These are phyloP conservation scores for Mustelus asterias DNA, from an alignment of 2,113 vertebrate genomes.

Conservation along the genomic window DNA sequence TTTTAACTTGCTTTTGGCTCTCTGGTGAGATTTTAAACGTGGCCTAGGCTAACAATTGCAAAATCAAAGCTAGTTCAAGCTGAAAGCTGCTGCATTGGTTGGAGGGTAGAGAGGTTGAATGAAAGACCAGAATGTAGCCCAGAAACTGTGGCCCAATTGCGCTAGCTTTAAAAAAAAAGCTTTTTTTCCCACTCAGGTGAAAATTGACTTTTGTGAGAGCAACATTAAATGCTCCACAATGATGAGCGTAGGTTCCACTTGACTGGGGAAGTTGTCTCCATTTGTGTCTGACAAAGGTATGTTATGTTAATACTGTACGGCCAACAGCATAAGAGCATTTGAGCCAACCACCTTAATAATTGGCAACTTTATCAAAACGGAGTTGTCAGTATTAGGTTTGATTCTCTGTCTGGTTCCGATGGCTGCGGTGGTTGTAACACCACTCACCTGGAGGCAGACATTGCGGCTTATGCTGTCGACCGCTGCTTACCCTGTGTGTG, in stretches of 20 bases:
- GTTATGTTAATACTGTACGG: no score
- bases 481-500: not conserved
- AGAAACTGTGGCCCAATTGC: not conserved
- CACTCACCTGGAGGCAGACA: not conserved
- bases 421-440: no score
- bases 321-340: not conserved
- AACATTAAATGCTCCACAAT: not conserved
- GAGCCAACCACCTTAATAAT: not conserved
- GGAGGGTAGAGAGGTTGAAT: not conserved
- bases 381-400: not conserved
- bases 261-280: not conserved
- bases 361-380: not conserved
- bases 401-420: not conserved
- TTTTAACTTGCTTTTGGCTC: not conserved
- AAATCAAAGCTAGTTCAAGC: not conserved
- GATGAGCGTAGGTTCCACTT: not conserved
- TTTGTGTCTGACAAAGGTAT: not conserved
- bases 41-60: not conserved
- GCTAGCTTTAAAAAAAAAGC: no score
- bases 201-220: not conserved
- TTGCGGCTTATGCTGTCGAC: not conserved
- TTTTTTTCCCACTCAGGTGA: not conserved
- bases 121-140: not conserved
- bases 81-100: not conserved
- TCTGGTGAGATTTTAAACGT: not conserved